Conservation (phyloP, 2,113 vertebrate genomes). For the Spheniscus mendiculus region DNA sequence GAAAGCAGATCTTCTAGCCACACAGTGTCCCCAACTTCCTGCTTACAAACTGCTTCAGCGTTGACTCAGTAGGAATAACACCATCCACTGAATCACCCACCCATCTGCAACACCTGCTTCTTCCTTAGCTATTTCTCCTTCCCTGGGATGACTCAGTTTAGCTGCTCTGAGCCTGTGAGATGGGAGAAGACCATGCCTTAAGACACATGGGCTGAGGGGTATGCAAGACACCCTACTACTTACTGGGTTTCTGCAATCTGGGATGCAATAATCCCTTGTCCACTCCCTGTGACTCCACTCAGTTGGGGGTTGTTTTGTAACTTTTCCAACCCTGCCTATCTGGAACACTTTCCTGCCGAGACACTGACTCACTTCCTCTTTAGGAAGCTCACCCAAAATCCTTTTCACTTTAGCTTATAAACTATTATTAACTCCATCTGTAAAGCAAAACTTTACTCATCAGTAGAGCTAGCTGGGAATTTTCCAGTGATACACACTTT, state of each 20-base stretch:
- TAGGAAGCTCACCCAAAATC: constrained; percentile 65
- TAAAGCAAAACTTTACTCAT: constrained; percentile 60
- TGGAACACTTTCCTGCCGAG: constrained; percentile 63
- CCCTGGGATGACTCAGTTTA: constrained; percentile 32
- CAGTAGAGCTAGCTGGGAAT: constrained; percentile 39
- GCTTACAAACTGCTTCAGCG: constrained; percentile 38
- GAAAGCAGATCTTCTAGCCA: constrained; percentile 31
- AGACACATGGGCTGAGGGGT: background rate
- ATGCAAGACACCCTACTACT: background rate
- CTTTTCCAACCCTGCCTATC: constrained; percentile 66
- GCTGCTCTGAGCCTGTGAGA: background rate
- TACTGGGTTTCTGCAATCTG: background rate
- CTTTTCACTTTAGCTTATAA: constrained; percentile 62
- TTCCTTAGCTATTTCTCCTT: background rate
- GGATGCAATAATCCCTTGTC: constrained; percentile 13
- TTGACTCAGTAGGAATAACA: constrained; percentile 66
- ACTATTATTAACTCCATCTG: constrained; percentile 66
- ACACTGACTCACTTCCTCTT: constrained; percentile 72
- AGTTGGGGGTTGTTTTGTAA: constrained; percentile 39
- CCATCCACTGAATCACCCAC: constrained; percentile 62
- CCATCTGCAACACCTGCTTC: constrained; percentile 58
- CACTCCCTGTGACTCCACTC: constrained; percentile 35
- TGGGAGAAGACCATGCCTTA: background rate
- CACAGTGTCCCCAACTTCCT: constrained; percentile 27
- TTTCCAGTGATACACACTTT: constrained; percentile 36